Conservation (phyloP, 2,113 vertebrate genomes). For the Calidris pugnax region DNA sequence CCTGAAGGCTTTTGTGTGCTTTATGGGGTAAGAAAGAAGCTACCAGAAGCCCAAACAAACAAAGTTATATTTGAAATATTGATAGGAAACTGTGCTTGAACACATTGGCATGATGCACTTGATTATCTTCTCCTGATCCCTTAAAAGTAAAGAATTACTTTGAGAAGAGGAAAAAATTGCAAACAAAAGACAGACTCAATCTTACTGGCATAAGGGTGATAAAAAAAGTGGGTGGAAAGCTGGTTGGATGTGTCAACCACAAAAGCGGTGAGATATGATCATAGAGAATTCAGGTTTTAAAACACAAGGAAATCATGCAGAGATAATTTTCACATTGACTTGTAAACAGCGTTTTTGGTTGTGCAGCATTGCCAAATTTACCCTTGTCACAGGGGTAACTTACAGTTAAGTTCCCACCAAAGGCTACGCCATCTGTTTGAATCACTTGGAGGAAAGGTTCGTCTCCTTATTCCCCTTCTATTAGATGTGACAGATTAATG, state of each 20-base stretch:
- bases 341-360: background rate
- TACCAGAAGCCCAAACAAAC: background rate
- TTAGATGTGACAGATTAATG: conserved; percentile 53
- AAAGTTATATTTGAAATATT: background rate
- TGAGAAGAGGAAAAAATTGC: background rate
- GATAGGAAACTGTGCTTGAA: background rate
- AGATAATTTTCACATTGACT: conserved; percentile 2
- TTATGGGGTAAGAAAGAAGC: background rate
- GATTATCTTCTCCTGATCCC: background rate
- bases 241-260: conserved; percentile 39
- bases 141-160: background rate
- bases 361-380: background rate
- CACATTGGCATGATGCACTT: background rate
- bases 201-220: background rate
- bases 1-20: background rate
- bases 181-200: background rate
- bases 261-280: background rate
- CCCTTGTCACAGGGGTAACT: background rate
- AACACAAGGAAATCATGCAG: background rate
- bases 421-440: background rate
- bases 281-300: background rate
- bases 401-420: background rate
- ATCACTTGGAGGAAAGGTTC: background rate
- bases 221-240: conserved; percentile 20
- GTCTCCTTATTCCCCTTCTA: conserved; percentile 27